Base-by-base conservation (phyloP, 2,888 invertebrate species). In the Nebria brevicollis region DNA sequence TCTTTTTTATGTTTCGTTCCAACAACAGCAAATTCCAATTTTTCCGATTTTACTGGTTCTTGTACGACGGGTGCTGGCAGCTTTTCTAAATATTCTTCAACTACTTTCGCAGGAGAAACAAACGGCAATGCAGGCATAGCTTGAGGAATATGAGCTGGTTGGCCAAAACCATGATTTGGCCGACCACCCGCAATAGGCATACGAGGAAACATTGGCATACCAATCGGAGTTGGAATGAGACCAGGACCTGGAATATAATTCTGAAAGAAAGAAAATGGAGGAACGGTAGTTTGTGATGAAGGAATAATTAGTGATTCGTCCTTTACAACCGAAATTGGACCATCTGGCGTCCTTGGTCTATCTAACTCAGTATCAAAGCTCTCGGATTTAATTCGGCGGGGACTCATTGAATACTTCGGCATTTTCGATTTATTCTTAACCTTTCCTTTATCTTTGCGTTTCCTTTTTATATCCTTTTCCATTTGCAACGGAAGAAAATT, bases 191-290 rank as follows among this genome's bases (percentile, higher is more conserved):
- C 25, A 11, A 70, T 70, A 20, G 90, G 88, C 83, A 90, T 89
- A 76, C 89, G 86, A 6, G 89, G 85, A 81, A 90, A 89, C 68
- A 93, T 88, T 42, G 92, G 91, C 75, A 89, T 11, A 15, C 70
- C 87, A 43, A 92, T 88, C 65, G 91, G 90, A 8, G 91, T 90
- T 4, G 93, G 93, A 86, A 94, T 93, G 72, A 94, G 89, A 54
- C 94, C 93, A 13, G 93, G 93, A 0, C 92, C 92, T 88, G 91
- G 70, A 8, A 79, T 88, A 87, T 89, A 86, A 85, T 89, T 87
- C 86, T 91, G 85, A 84, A 92, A 89, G 89, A 91, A 91, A 66
- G 92, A 90, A 86, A 92, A 92, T 3, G 90, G 89, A 77, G 91
- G 86, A 34, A 70, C 20, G 54, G 41, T 70, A 54, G 75, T 13